These are phyloP conservation scores for Sturnira hondurensis DNA, from an alignment of 2,113 vertebrate species.

Conservation along the genomic window DNA sequence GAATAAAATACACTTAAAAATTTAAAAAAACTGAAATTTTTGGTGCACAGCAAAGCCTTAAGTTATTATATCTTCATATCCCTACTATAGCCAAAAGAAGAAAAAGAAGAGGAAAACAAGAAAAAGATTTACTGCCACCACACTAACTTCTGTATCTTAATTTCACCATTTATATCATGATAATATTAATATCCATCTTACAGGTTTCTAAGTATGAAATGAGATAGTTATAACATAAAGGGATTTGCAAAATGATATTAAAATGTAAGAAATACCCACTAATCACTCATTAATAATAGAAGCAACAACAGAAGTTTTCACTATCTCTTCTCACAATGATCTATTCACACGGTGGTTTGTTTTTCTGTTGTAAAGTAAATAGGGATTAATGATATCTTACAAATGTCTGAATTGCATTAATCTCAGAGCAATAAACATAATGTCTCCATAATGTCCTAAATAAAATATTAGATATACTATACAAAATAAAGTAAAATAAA, in stretches of 20 bases:
- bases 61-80: background rate
- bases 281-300: background rate
- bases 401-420: background rate
- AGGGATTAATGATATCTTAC: background rate
- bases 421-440: background rate
- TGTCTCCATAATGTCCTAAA: background rate
- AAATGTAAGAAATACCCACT: background rate
- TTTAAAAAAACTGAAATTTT: background rate
- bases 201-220: background rate
- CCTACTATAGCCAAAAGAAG: background rate
- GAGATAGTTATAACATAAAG: background rate
- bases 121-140: background rate
- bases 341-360: background rate
- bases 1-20: too few species aligned
- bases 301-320: background rate
- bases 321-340: background rate
- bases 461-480: background rate
- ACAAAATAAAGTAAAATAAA: conserved; percentile 26
- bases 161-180: background rate
- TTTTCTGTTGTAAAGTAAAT: background rate
- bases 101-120: too few species aligned
- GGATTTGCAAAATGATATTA: background rate
- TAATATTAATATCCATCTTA: background rate
- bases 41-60: background rate
- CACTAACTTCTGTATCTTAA: background rate